phyloP scores from a whole-genome alignment of 2,113 vertebrate genomes.

The Ophiodon elongatus region DNA sequence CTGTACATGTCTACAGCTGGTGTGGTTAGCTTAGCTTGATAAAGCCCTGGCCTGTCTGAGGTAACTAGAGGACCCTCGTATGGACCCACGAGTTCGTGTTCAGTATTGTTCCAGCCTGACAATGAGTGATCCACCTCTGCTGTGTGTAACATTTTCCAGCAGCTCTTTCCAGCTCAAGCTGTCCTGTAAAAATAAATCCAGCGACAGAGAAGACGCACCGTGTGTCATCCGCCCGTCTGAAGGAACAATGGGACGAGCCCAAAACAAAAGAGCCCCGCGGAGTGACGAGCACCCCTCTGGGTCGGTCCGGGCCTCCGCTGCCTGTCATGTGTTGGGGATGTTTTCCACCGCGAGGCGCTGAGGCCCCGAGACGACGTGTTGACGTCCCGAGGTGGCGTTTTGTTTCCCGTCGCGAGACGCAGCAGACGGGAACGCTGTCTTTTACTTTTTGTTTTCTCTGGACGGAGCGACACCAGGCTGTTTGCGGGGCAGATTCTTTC shows the following conservation, averaged over 20 bases:
- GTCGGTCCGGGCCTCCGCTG: slow-evolving; percentile 10
- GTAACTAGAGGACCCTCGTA: too few species aligned
- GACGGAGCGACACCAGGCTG: slow-evolving; percentile 78
- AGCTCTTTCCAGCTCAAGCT: slow-evolving; percentile 13
- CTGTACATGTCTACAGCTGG: background rate
- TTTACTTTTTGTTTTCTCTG: slow-evolving; percentile 72
- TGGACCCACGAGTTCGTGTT: too few species aligned
- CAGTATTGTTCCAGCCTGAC: background rate
- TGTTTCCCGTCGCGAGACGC: slow-evolving; percentile 71
- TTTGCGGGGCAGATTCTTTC: slow-evolving; percentile 82
- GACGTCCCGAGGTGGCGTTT: slow-evolving; percentile 69
- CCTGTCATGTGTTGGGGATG: slow-evolving; percentile 37
- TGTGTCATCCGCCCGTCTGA: slow-evolving; percentile 36
- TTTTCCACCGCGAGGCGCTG: slow-evolving; percentile 56
- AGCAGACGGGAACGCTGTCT: slow-evolving; percentile 77
- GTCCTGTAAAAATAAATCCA: slow-evolving; percentile 59
- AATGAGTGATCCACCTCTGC: background rate
- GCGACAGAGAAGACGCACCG: slow-evolving; percentile 27
- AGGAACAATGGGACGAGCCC: slow-evolving; percentile 57
- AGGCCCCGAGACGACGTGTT: slow-evolving; percentile 35
- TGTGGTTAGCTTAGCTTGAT: background rate
- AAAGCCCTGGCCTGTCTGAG: too few species aligned
- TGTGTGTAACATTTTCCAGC: slow-evolving; percentile 48
- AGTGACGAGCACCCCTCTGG: slow-evolving; percentile 59
- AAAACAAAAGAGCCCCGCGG: slow-evolving; percentile 54